A percentile compares a stretch with the other conserved stretches of the same genome.
phyloP scores from a whole-genome alignment of 2,888 invertebrate genomes.

The Hypomecis atomaria region DNA sequence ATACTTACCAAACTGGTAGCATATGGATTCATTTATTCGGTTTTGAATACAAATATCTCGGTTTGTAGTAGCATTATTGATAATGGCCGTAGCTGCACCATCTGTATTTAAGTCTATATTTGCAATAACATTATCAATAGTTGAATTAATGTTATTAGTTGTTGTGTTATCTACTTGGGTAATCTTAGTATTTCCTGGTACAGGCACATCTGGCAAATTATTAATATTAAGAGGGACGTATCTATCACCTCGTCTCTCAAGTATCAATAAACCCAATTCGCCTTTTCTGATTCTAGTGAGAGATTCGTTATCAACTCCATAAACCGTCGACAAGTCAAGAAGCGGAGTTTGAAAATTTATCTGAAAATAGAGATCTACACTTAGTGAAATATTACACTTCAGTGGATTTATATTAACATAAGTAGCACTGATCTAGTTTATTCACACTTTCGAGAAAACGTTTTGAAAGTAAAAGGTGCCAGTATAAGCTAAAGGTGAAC shows the following conservation, averaged over 20 bases:
- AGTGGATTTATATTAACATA: neutral
- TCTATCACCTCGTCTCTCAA: constrained; percentile 56
- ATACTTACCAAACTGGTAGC: constrained; percentile 68
- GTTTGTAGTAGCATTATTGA: constrained; percentile 37
- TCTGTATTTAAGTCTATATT: constrained; percentile 21
- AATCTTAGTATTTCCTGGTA: neutral
- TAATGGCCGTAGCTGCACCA: constrained; percentile 14
- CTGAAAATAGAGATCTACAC: constrained; percentile 44
- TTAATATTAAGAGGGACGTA: constrained; percentile 53
- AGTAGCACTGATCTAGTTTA: neutral
- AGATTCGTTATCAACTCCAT: constrained; percentile 62
- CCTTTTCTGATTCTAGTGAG: constrained; percentile 55
- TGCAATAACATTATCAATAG: constrained; percentile 25
- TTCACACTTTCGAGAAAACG: neutral
- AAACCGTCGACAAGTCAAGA: constrained; percentile 68
- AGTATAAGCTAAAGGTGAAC: constrained; percentile 19
- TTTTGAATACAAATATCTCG: constrained; percentile 58
- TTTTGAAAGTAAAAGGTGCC: neutral
- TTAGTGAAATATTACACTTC: neutral
- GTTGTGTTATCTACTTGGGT: constrained; percentile 14
- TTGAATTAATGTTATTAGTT: constrained; percentile 16
- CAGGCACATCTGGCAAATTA: constrained; percentile 13
- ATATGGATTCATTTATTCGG: constrained; percentile 53
- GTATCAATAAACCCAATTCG: constrained; percentile 61
- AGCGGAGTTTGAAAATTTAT: constrained; percentile 71